These are phyloP conservation scores for Picathartes gymnocephalus DNA, from an alignment of 2,113 vertebrate genomes.

Conservation along the genomic window DNA sequence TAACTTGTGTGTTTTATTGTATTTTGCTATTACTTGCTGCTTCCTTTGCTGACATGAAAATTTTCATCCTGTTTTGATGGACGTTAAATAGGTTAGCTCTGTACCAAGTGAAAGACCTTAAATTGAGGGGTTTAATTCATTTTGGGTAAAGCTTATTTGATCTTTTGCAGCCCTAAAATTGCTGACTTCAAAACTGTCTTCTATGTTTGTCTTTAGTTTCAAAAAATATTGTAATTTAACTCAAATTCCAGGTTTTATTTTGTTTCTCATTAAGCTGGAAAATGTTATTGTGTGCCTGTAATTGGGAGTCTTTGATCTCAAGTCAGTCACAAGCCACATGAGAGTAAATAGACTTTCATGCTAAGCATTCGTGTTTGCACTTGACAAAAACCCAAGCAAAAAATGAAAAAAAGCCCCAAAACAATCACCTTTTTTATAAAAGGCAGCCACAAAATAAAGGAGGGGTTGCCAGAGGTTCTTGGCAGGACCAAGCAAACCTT, in stretches of 20 bases:
- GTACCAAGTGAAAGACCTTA: background rate
- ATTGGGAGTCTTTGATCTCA: background rate
- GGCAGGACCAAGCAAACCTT: background rate
- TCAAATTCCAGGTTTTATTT: constrained; percentile 1
- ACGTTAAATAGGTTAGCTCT: background rate
- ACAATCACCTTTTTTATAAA: background rate
- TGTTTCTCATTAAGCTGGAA: background rate
- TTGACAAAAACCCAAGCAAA: background rate
- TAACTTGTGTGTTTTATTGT: background rate
- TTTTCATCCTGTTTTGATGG: background rate
- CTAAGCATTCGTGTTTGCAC: background rate
- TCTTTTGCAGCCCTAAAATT: background rate
- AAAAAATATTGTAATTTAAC: background rate
- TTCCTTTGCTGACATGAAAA: background rate
- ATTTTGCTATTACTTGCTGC: background rate
- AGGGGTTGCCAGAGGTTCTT: background rate
- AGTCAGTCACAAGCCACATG: background rate
- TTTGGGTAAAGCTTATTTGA: background rate
- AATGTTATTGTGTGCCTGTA: background rate
- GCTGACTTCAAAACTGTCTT: background rate
- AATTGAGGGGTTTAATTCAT: background rate
- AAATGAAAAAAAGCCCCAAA: background rate
- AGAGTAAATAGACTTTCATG: background rate
- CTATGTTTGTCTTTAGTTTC: background rate
- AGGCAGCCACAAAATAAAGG: background rate